These are phyloP conservation scores for Acrocephalus arundinaceus DNA, from an alignment of 2,113 vertebrate genomes.

Conservation along the genomic window DNA sequence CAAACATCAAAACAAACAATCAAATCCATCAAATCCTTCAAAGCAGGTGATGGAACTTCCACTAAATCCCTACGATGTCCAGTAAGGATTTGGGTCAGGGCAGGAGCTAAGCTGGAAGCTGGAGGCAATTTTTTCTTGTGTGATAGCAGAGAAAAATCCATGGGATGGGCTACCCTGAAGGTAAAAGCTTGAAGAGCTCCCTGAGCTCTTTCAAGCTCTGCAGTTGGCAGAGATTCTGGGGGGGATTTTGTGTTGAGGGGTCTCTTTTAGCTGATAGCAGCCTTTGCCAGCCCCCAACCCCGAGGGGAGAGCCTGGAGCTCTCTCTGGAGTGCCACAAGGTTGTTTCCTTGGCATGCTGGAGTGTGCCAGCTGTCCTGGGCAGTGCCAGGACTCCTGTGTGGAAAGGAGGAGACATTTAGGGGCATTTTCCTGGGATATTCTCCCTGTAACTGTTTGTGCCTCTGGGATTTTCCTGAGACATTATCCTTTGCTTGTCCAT, in stretches of 20 bases:
- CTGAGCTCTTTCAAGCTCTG: neutral
- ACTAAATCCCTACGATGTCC: neutral
- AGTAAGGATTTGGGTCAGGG: neutral
- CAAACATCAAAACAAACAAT: neutral
- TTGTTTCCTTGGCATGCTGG: neutral
- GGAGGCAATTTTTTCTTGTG: neutral
- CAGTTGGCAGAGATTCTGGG: neutral
- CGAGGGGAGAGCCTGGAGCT: neutral
- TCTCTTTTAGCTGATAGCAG: neutral
- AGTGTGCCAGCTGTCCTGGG: neutral
- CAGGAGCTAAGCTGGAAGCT: neutral
- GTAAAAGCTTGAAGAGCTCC: neutral
- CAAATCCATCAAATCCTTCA: neutral
- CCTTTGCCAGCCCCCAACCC: neutral
- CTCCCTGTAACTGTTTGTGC: neutral
- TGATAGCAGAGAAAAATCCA: neutral
- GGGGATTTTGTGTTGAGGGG: neutral
- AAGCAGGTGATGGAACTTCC: neutral
- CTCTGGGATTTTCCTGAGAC: neutral
- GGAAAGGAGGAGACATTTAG: too few species aligned
- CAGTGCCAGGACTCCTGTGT: neutral
- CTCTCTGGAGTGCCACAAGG: neutral
- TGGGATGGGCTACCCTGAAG: neutral
- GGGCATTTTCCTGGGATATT: neutral
- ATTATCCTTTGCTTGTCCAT: neutral